Evolutionary conservation across 2,888 invertebrate species (phyloP).

Genomic region (Aphidius colemani): DNA sequence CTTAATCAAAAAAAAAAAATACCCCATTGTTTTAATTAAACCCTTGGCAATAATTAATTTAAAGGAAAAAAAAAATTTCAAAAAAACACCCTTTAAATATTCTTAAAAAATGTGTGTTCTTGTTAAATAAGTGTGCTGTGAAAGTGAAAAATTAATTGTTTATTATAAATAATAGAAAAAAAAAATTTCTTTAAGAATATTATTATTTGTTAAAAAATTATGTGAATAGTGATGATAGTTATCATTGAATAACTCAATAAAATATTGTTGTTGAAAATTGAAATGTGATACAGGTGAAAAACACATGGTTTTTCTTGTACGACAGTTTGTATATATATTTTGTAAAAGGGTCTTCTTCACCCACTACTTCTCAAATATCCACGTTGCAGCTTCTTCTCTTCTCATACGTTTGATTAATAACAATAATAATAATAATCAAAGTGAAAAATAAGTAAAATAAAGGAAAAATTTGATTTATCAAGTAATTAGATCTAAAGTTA

Average conservation of each 20-base stretch:
- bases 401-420: not conserved
- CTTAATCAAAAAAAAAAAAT: too few species aligned
- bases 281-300: slow-evolving; percentile 22
- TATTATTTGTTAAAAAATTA: not conserved
- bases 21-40: too few species aligned
- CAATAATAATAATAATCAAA: not conserved
- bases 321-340: too few species aligned
- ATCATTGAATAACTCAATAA: too few species aligned
- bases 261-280: not conserved
- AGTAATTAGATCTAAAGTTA: too few species aligned
- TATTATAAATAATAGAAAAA: not conserved
- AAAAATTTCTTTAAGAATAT: not conserved
- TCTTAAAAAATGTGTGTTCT: not conserved
- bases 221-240: not conserved
- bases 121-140: not conserved
- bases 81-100: not conserved
- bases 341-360: not conserved
- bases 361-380: not conserved
- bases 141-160: not conserved
- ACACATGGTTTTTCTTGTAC: slow-evolving; percentile 15
- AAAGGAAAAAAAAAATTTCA: too few species aligned
- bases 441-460: not conserved
- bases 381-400: not conserved
- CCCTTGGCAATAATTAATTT: too few species aligned
- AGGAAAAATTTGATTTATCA: too few species aligned